Evolutionary conservation across 2,113 vertebrate species (phyloP), one percentile per base, ranked within the genome.

Genomic region (Ammospiza caudacuta): DNA sequence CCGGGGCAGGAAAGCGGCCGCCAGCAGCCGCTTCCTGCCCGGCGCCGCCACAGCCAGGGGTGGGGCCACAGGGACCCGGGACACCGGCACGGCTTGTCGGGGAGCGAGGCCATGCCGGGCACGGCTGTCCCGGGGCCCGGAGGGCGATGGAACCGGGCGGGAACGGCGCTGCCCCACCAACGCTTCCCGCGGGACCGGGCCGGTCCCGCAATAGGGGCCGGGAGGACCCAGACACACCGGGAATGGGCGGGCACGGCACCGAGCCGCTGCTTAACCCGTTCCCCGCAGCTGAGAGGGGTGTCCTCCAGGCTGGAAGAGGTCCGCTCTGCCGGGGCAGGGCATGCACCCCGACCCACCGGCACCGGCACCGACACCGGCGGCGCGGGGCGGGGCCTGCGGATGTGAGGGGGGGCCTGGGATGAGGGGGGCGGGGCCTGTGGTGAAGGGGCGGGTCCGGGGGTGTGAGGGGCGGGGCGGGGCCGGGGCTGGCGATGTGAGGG

Each of bases 21-120:
- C 66, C 83, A 61, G 21, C 64, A 66, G 76, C 77, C 35, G 83
- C 62, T 95, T 92, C 94, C 94, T 79, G 87, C 67, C 51, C 44
- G 82, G 73, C 90, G 90, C 90, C 87, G 33, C 62, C 39, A 51
- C 47, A 29, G 83, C 61, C 54, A 52, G 68, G 68, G 33, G 68
- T 33, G 81, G 58, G 81, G 46, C 46, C 63, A 27, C 17, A 27
- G 11, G 14, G 37, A 43, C 11, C 9, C 44, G 54, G 44, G 25
- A 59, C 72, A 43, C 72, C 44, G 17, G 35, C 8, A 9, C 23
- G 33, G 9, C 15, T 55, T 39, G 14, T 16, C 51, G 15, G 15
- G 43, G 31, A 55, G 54, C 29, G 25, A 9, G 43, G 43, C 9
- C 57, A 27, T 11, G 17, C 33, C 43, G 5, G 33, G 51, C 19